These are phyloP conservation scores for Corydoras maculifer DNA, from an alignment of 2,113 vertebrate species.

Conservation along the genomic window DNA sequence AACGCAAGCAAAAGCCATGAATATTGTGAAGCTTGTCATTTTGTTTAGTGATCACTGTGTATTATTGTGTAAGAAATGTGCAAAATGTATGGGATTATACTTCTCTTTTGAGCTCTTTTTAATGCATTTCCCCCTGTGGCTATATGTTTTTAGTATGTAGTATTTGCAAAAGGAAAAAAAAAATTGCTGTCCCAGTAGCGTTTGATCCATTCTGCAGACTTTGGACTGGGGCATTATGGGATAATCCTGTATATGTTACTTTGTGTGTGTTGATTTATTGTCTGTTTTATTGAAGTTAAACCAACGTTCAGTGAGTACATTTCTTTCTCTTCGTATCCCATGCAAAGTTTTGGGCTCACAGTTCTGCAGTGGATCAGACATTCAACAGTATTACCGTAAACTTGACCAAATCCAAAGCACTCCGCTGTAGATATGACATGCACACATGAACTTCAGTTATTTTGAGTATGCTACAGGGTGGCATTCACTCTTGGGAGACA, in stretches of 20 bases:
- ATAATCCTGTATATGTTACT: slow-evolving; percentile 38
- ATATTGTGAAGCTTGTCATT: slow-evolving; percentile 96
- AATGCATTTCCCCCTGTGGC: slow-evolving; percentile 48
- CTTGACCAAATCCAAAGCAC: slow-evolving; percentile 41
- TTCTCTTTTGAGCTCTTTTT: slow-evolving; percentile 49
- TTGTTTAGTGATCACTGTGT: slow-evolving; percentile 91
- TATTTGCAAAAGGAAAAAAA: slow-evolving; percentile 47
- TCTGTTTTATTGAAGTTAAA: slow-evolving; percentile 36
- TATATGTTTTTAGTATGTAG: slow-evolving; percentile 57
- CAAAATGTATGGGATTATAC: slow-evolving; percentile 78
- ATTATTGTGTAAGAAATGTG: slow-evolving; percentile 85
- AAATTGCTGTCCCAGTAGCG: slow-evolving; percentile 46
- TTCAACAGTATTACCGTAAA: slow-evolving; percentile 46
- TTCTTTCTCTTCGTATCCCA: slow-evolving; percentile 34
- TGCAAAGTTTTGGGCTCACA: slow-evolving; percentile 26
- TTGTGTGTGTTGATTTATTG: slow-evolving; percentile 28
- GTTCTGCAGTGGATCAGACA: slow-evolving; percentile 40
- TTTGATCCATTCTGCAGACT: slow-evolving; percentile 45
- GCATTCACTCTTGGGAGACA: slow-evolving; percentile 37
- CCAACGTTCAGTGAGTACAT: slow-evolving; percentile 34
- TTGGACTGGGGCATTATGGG: slow-evolving; percentile 31
- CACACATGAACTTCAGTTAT: slow-evolving; percentile 31
- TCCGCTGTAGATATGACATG: slow-evolving; percentile 35
- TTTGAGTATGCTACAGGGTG: slow-evolving; percentile 38
- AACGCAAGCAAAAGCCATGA: slow-evolving; percentile 89